These are phyloP conservation scores for Scaptodrosophila lebanonensis DNA, from an alignment of 1,140 invertebrate genomes.

Conservation along the genomic window DNA sequence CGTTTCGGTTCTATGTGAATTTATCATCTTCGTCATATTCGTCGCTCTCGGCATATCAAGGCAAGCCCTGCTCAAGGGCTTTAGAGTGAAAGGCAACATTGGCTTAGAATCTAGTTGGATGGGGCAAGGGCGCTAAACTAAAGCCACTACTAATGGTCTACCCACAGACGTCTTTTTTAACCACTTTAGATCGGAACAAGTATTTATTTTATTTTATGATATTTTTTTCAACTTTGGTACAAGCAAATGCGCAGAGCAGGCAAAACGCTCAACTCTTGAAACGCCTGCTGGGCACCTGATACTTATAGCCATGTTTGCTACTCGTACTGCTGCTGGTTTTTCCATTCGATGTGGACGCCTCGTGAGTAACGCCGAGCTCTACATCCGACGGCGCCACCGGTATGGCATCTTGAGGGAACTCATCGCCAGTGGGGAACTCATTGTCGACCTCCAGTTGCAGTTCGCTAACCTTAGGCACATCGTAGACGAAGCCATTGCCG, in stretches of 20 bases:
- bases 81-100: constrained; percentile 44
- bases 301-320: constrained; percentile 49
- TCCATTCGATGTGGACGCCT: constrained; percentile 30
- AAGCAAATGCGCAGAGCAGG: constrained; percentile 11
- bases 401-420: constrained; percentile 60
- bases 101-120: no score
- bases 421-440: constrained; percentile 57
- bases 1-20: no score
- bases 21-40: no score
- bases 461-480: constrained; percentile 55
- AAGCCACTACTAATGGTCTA: no score
- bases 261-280: constrained; percentile 48
- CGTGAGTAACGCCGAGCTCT: constrained; percentile 33
- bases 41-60: constrained; percentile 49
- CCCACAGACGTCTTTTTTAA: no score
- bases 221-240: constrained; percentile 57
- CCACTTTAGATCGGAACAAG: background rate
- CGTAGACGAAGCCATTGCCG: constrained; percentile 66
- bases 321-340: constrained; percentile 24
- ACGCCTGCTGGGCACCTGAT: constrained; percentile 50
- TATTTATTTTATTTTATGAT: constrained; percentile 15
- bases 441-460: constrained; percentile 59
- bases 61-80: constrained; percentile 48
- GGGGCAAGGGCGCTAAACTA: no score
- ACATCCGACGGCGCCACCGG: constrained; percentile 57